Evolutionary conservation across 2,797 vertebrate species (phyloP).

Genomic region (Sus cebifrons): DNA sequence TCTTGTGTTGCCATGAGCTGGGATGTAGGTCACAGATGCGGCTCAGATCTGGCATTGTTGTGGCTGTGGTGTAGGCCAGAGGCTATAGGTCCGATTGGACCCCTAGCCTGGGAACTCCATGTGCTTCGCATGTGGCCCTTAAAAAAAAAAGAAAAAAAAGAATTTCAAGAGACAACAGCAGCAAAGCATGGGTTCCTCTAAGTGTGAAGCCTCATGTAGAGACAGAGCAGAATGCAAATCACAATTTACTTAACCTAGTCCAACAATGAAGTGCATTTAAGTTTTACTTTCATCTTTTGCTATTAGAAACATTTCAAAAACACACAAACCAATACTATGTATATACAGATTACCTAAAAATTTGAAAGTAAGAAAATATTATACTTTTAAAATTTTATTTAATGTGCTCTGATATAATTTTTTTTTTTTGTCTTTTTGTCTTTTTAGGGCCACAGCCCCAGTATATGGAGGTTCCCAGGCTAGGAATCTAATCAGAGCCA

Average conservation of each 20-base stretch:
- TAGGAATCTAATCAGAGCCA: no score
- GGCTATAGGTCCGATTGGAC: no score
- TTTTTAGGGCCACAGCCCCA: no score
- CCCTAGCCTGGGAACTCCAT: no score
- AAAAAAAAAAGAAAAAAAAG: background rate
- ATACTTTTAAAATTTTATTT: background rate
- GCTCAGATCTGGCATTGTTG: no score
- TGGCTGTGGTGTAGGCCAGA: no score
- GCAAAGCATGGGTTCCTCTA: background rate
- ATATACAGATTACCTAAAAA: background rate
- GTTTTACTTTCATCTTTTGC: constrained; percentile 15
- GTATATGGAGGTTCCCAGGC: no score
- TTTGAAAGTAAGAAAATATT: background rate
- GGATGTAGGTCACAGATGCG: no score
- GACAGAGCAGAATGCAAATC: background rate
- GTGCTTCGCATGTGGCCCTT: no score
- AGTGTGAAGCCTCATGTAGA: background rate
- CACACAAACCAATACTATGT: background rate
- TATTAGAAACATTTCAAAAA: constrained; percentile 9
- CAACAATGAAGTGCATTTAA: background rate
- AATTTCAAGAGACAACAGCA: constrained; percentile 27
- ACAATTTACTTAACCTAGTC: constrained; percentile 25
- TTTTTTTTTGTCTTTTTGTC: no score
- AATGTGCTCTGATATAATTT: constrained; percentile 18
- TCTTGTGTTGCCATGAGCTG: no score